Percentiles rank a stretch among this genome's conserved stretches.
phyloP scores from a whole-genome alignment of 2,888 invertebrate species.

The Agapetus fuscipes region DNA sequence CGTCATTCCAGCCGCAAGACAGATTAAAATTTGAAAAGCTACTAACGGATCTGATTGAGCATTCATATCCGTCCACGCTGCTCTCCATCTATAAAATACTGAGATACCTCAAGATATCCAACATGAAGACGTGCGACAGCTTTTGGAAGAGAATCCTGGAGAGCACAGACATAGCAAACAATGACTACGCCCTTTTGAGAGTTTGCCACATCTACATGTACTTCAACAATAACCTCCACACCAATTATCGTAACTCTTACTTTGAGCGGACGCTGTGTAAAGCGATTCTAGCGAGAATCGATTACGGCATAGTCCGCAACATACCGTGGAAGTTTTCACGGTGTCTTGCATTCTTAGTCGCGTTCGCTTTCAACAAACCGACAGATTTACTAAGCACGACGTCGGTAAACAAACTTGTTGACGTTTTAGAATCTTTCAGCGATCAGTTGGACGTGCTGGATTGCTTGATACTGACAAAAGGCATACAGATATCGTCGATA shows the following conservation, averaged over 20 bases:
- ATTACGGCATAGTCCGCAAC: neutral
- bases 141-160: conserved; percentile 9
- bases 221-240: conserved; percentile 10
- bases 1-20: neutral
- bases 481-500: conserved; percentile 4
- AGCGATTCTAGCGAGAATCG: conserved; percentile 4
- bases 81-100: conserved; percentile 11
- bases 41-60: conserved; percentile 1
- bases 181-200: conserved; percentile 7
- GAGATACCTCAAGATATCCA: conserved; percentile 11
- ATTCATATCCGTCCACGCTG: conserved; percentile 4
- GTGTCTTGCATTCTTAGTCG: conserved; percentile 7
- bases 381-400: neutral
- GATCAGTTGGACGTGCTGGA: conserved; percentile 10
- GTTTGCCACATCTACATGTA: conserved; percentile 15
- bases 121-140: conserved; percentile 4
- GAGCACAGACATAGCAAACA: neutral
- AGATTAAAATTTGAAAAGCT: conserved; percentile 5
- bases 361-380: conserved; percentile 5
- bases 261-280: conserved; percentile 14
- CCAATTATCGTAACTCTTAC: conserved; percentile 7
- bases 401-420: conserved; percentile 1
- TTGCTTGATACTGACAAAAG: conserved; percentile 12
- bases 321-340: conserved; percentile 15
- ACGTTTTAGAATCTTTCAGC: conserved; percentile 7